Conservation (phyloP, 2,113 vertebrate genomes). For the Oxygymnocypris stewartii region DNA sequence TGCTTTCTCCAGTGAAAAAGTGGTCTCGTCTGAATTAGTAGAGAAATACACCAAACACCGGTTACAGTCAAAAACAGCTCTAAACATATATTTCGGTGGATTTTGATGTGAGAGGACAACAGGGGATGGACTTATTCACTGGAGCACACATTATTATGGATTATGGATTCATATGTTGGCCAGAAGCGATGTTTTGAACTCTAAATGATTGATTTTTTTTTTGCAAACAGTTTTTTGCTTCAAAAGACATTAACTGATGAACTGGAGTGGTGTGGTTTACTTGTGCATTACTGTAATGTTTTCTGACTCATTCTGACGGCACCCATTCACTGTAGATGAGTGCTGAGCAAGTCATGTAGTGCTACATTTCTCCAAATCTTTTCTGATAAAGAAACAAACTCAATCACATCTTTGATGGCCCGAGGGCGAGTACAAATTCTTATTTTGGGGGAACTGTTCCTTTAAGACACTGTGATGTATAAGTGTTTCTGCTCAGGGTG, state of each 20-base stretch:
- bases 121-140: neutral
- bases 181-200: neutral
- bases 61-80: too few species aligned
- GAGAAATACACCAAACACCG: too few species aligned
- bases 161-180: neutral
- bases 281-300: neutral
- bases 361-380: neutral
- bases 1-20: too few species aligned
- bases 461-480: neutral
- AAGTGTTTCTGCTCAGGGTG: slow-evolving; percentile 72
- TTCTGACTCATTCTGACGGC: neutral
- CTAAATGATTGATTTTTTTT: too few species aligned
- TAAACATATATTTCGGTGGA: too few species aligned
- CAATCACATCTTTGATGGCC: neutral
- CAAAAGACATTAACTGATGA: neutral
- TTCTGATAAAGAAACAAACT: neutral
- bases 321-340: neutral
- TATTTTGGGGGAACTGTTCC: neutral
- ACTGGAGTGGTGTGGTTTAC: neutral
- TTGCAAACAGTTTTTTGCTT: neutral
- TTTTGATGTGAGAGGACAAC: too few species aligned
- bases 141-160: neutral
- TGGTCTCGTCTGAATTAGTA: too few species aligned
- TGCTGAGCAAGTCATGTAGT: neutral
- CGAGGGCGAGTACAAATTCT: neutral